phyloP scores from a whole-genome alignment of 1,140 invertebrate genomes.

The Lasaia peninsularis region DNA sequence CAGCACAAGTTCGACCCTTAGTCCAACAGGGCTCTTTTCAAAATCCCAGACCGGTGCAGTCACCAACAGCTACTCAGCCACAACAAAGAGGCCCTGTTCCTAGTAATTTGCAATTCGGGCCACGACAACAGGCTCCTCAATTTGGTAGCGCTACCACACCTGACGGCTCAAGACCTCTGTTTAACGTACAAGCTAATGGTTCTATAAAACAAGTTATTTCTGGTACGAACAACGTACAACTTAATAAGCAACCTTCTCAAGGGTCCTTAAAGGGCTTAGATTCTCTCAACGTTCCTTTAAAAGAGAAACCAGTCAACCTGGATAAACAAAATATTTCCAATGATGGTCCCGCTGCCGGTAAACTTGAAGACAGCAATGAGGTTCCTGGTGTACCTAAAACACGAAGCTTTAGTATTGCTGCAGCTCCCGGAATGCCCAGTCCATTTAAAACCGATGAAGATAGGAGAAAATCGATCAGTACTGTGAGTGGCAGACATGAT shows the following conservation, averaged over 20 bases:
- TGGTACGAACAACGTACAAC: conserved; percentile 30
- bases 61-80: conserved; percentile 39
- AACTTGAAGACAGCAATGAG: conserved; percentile 51
- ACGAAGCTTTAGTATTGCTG: conserved; percentile 74
- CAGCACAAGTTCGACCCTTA: conserved; percentile 40
- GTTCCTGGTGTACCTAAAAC: conserved; percentile 56
- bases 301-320: conserved; percentile 68
- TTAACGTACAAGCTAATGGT: conserved; percentile 46
- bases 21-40: conserved; percentile 56
- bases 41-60: conserved; percentile 47
- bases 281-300: conserved; percentile 29
- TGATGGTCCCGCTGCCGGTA: conserved; percentile 48
- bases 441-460: conserved; percentile 69
- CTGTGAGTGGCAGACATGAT: conserved; percentile 57
- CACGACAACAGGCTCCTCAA: conserved; percentile 49
- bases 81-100: conserved; percentile 53
- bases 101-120: conserved; percentile 66
- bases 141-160: conserved; percentile 46
- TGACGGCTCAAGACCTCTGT: conserved; percentile 41
- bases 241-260: conserved; percentile 65
- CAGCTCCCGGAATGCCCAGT: conserved; percentile 63
- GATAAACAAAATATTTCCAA: conserved; percentile 55
- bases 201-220: conserved; percentile 29
- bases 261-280: conserved; percentile 54
- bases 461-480: conserved; percentile 65